phyloP scores from a whole-genome alignment of 2,113 vertebrate genomes.

The Cryptoleucopteryx plumbea region DNA sequence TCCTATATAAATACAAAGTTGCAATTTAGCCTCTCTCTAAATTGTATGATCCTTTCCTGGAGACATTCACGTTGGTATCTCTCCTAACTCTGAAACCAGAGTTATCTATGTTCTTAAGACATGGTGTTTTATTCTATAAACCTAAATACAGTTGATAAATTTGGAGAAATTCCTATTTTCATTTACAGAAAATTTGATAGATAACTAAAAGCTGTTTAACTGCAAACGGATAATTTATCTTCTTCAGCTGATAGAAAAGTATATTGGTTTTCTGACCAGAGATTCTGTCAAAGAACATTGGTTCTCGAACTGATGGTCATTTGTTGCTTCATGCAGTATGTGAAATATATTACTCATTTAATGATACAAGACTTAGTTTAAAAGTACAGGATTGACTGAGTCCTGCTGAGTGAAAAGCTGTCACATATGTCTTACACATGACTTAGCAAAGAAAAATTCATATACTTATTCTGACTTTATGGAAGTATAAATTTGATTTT shows the following conservation, averaged over 20 bases:
- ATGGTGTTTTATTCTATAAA: slow-evolving; percentile 6
- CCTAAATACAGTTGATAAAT: slow-evolving; percentile 21
- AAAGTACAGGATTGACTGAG: not conserved
- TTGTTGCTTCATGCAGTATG: not conserved
- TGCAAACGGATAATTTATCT: not conserved
- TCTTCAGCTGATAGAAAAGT: slow-evolving; percentile 29
- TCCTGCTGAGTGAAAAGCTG: slow-evolving; percentile 24
- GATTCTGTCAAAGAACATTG: not conserved
- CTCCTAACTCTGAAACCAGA: slow-evolving; percentile 31
- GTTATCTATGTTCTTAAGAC: slow-evolving; percentile 20
- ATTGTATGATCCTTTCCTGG: not conserved
- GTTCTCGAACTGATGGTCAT: not conserved
- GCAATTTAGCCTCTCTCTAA: not conserved
- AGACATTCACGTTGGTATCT: not conserved
- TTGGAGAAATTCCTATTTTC: slow-evolving; percentile 32
- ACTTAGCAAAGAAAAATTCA: not conserved
- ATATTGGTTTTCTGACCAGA: not conserved
- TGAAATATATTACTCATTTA: not conserved
- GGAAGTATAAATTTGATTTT: slow-evolving; percentile 19
- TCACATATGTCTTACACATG: not conserved
- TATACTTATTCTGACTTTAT: not conserved
- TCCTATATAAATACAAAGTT: not conserved
- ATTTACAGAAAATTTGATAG: slow-evolving; percentile 26
- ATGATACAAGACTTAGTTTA: not conserved
- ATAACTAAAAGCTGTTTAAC: not conserved